Conservation (phyloP, 1,140 invertebrate species). For the Mya arenaria region DNA sequence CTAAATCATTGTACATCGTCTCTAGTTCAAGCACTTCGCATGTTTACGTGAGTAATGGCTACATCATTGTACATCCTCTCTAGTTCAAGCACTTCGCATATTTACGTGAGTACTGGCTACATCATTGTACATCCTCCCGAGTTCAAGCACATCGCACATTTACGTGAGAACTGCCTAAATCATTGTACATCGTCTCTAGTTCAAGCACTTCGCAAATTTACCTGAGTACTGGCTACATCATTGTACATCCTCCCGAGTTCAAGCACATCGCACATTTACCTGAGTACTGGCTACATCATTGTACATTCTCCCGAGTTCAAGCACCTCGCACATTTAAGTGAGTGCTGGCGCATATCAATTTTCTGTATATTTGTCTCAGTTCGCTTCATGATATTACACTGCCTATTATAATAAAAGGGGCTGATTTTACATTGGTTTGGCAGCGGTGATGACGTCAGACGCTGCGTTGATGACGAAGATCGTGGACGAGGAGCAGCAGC, state of each 20-base stretch:
- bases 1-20: constrained; percentile 29
- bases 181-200: neutral
- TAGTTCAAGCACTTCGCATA: no score
- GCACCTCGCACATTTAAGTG: no score
- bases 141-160: neutral
- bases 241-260: neutral
- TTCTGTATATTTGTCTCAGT: neutral
- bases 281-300: neutral
- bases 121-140: neutral
- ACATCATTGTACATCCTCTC: neutral
- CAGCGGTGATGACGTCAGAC: constrained; percentile 47
- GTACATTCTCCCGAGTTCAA: neutral
- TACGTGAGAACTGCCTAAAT: neutral
- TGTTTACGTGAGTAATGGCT: neutral
- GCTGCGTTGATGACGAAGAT: constrained; percentile 23
- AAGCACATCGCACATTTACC: neutral
- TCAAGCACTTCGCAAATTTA: neutral
- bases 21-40: constrained; percentile 21
- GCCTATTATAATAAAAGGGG: neutral
- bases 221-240: no score
- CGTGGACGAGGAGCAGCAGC: constrained; percentile 17
- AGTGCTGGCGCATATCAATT: no score
- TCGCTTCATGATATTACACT: neutral
- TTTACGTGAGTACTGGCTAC: neutral
- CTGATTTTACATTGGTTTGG: neutral